These are phyloP conservation scores for Heptranchias perlo DNA, from an alignment of 2,113 vertebrate genomes.

Conservation along the genomic window DNA sequence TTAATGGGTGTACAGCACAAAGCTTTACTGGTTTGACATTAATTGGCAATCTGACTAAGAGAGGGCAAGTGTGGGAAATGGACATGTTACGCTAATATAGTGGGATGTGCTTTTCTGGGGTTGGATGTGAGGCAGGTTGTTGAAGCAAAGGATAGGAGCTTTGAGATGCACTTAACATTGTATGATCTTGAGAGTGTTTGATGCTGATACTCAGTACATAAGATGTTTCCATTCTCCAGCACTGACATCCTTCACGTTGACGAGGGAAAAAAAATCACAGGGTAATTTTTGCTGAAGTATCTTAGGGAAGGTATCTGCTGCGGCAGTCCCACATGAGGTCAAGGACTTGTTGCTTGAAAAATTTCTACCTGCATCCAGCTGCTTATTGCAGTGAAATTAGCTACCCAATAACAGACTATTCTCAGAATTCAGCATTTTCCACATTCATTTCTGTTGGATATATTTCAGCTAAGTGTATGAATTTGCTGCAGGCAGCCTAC, in stretches of 20 bases:
- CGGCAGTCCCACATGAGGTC: not conserved
- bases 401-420: not conserved
- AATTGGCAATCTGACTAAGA: not conserved
- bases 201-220: not conserved
- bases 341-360: not conserved
- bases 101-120: not conserved
- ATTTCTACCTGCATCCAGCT: not conserved
- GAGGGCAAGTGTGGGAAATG: not conserved
- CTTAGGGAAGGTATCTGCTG: not conserved
- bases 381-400: not conserved
- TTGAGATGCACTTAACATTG: not conserved
- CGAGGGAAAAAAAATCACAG: not conserved
- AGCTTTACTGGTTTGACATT: not conserved
- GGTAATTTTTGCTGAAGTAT: not conserved
- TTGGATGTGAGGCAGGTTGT: not conserved
- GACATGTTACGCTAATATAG: not conserved
- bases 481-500: not conserved
- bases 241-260: not conserved
- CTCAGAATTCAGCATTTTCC: not conserved
- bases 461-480: not conserved
- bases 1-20: not conserved
- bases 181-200: not conserved
- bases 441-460: not conserved
- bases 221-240: not conserved
- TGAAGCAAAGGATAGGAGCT: not conserved